Evolutionary conservation across 1,140 invertebrate genomes (phyloP).

Genomic region (Ceratina calcarata): DNA sequence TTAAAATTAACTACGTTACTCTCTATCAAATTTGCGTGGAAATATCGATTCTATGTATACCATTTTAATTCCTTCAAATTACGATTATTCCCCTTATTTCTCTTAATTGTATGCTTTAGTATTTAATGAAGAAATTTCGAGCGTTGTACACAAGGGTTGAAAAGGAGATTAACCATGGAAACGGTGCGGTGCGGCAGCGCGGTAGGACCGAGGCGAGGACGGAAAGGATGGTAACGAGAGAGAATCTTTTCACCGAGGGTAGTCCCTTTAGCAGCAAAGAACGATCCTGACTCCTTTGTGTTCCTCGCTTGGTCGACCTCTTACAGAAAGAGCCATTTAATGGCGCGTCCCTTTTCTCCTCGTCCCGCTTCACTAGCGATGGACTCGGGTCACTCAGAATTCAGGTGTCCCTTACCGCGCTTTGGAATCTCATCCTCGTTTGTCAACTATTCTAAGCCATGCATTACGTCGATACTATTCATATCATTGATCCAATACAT

Average conservation of each 20-base stretch:
- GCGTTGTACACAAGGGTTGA: conserved; percentile 23
- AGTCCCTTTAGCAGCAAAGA: conserved; percentile 54
- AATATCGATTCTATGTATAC: too few relatives aligned
- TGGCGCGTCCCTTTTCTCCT: conserved; percentile 24
- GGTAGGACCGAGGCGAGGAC: background rate
- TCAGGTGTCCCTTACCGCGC: background rate
- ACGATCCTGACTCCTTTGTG: conserved; percentile 53
- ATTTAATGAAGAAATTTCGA: conserved; percentile 33
- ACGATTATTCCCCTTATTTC: background rate
- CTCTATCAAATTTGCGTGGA: background rate
- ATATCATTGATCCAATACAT: too few relatives aligned
- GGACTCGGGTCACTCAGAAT: background rate
- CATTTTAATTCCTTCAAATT: background rate
- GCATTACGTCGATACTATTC: too few relatives aligned
- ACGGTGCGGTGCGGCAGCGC: background rate
- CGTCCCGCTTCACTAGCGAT: conserved; percentile 22
- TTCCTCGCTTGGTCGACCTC: conserved; percentile 34
- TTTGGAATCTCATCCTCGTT: background rate
- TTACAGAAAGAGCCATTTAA: conserved; percentile 51
- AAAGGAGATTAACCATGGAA: conserved; percentile 12
- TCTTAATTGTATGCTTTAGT: background rate
- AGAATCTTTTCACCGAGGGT: conserved; percentile 45
- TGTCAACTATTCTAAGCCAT: too few relatives aligned
- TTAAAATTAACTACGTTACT: background rate
- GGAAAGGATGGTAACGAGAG: conserved; percentile 9